Evolutionary conservation across 2,797 vertebrate species (phyloP).

Genomic region (Prionace glauca): DNA sequence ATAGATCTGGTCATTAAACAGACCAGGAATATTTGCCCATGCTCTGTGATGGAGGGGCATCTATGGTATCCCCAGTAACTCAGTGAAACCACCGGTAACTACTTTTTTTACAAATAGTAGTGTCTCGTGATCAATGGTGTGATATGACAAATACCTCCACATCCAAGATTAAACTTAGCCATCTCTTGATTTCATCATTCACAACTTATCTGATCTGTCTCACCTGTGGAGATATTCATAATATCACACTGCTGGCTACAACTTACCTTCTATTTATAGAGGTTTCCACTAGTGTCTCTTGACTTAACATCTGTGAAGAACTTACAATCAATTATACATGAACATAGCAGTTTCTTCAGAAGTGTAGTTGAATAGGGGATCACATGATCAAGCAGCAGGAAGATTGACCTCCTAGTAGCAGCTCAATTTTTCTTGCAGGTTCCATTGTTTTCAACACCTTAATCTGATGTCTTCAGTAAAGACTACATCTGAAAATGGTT

Average conservation of each 20-base stretch:
- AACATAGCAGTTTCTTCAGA: slow-evolving; percentile 29
- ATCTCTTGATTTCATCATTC: slow-evolving; percentile 26
- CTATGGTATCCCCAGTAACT: neutral
- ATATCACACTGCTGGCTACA: slow-evolving; percentile 32
- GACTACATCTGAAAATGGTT: neutral
- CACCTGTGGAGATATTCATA: slow-evolving; percentile 32
- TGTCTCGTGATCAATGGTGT: neutral
- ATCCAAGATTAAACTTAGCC: neutral
- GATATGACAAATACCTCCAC: neutral
- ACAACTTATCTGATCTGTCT: neutral
- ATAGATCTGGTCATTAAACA: neutral
- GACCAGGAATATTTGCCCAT: neutral
- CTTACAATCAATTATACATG: slow-evolving; percentile 27
- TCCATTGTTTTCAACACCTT: slow-evolving; percentile 16
- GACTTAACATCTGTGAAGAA: slow-evolving; percentile 25
- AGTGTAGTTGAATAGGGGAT: neutral
- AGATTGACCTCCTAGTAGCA: neutral
- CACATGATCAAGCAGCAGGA: slow-evolving; percentile 30
- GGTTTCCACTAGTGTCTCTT: slow-evolving; percentile 26
- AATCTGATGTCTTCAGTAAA: neutral
- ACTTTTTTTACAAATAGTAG: neutral
- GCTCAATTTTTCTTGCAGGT: slow-evolving; percentile 14
- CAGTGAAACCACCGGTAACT: neutral
- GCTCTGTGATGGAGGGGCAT: neutral
- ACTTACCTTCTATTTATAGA: slow-evolving; percentile 27